These are phyloP conservation scores for Orius insidiosus DNA, from an alignment of 1,140 invertebrate species.

Conservation along the genomic window DNA sequence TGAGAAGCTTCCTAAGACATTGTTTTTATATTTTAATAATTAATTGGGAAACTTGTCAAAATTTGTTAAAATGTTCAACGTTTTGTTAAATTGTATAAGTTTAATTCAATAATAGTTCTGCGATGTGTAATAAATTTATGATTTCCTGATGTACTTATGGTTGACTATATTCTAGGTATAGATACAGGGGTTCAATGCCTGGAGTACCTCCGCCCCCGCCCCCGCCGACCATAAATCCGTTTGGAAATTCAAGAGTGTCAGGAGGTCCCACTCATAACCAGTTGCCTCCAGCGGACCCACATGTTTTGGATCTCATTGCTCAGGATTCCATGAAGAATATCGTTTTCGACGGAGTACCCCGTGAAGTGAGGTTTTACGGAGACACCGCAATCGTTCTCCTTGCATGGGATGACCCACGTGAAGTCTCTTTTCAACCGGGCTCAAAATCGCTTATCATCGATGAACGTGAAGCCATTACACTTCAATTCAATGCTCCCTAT, in stretches of 20 bases:
- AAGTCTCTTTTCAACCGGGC: conserved; percentile 66
- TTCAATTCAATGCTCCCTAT: conserved; percentile 38
- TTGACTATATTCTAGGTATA: not conserved
- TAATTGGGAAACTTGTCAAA: no score
- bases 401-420: conserved; percentile 64
- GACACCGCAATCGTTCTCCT: conserved; percentile 69
- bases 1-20: no score
- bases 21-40: no score
- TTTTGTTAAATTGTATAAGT: no score
- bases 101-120: no score
- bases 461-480: conserved; percentile 44
- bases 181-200: not conserved
- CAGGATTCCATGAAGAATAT: conserved; percentile 58
- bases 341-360: conserved; percentile 59
- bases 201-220: not conserved
- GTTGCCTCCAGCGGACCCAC: conserved; percentile 35
- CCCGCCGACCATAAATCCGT: not conserved
- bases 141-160: not conserved
- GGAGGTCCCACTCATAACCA: not conserved
- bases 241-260: no score
- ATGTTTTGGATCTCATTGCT: conserved; percentile 39
- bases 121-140: no score
- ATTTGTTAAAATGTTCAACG: no score
- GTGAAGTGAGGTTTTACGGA: conserved; percentile 74
- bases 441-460: conserved; percentile 48